These are phyloP conservation scores for Takifugu ocellatus DNA, from an alignment of 2,797 vertebrate species.

Conservation along the genomic window DNA sequence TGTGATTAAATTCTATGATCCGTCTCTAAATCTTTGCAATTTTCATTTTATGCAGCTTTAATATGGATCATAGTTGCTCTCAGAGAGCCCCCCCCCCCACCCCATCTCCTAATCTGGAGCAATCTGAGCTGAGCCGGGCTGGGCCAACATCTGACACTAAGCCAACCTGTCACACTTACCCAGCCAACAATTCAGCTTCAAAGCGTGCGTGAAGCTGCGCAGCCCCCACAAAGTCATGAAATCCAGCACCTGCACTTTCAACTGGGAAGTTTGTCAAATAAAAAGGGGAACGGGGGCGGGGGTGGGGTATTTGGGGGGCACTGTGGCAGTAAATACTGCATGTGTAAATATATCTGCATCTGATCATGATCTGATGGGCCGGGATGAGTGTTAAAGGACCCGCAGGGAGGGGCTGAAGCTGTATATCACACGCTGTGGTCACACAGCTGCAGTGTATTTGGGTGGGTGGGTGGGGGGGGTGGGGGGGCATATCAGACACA, in stretches of 20 bases:
- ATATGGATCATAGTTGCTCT: conserved; percentile 86
- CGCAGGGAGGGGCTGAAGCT: conserved; percentile 27
- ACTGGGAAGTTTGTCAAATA: neutral
- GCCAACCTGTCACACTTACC: conserved; percentile 70
- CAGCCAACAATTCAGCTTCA: conserved; percentile 53
- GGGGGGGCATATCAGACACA: conserved; percentile 30
- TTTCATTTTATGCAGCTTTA: conserved; percentile 98
- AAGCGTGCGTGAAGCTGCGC: conserved; percentile 35
- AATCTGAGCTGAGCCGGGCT: conserved; percentile 83
- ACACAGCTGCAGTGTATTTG: conserved; percentile 30
- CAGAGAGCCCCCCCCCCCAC: conserved; percentile 60
- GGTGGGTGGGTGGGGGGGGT: conserved; percentile 30
- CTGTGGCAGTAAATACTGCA: too few species aligned
- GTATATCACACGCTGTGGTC: conserved; percentile 32
- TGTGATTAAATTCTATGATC: conserved; percentile 94
- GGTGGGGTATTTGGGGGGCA: too few species aligned
- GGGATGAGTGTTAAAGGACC: conserved; percentile 30
- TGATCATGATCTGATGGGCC: conserved; percentile 18
- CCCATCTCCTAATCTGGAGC: conserved; percentile 87
- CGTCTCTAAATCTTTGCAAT: conserved; percentile 92
- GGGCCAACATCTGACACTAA: conserved; percentile 82
- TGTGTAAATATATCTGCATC: too few species aligned
- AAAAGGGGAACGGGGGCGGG: neutral
- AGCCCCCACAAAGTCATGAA: conserved; percentile 4
- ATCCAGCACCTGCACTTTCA: neutral